Conservation (phyloP, 2,113 vertebrate genomes). For the Eidolon helvum region DNA sequence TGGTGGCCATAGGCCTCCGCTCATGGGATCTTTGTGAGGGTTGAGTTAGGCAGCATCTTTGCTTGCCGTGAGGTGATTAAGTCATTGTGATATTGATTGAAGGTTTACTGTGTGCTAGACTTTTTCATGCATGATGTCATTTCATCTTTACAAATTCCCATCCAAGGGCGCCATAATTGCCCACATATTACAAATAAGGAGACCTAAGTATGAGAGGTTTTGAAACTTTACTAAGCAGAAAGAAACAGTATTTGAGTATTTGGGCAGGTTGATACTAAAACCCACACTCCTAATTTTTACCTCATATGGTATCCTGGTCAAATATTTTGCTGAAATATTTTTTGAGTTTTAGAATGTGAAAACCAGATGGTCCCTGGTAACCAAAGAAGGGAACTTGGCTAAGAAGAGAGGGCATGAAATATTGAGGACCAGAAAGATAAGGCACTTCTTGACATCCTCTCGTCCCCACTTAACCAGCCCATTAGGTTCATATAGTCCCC, state of each 20-base stretch:
- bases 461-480: too few relatives aligned
- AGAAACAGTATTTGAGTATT: not conserved
- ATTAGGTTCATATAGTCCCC: not conserved
- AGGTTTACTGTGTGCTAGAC: not conserved
- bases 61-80: not conserved
- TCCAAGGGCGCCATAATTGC: not conserved
- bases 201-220: accelerated
- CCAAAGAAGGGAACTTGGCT: not conserved
- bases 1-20: not conserved
- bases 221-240: not conserved
- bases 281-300: not conserved
- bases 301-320: not conserved
- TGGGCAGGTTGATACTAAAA: not conserved
- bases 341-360: not conserved
- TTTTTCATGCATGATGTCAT: not conserved
- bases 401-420: not conserved
- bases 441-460: too few relatives aligned
- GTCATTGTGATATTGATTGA: not conserved
- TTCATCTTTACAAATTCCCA: not conserved
- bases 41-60: not conserved
- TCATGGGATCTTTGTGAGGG: not conserved
- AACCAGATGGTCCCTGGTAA: not conserved
- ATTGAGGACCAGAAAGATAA: not conserved
- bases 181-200: not conserved
- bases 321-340: not conserved